Evolutionary conservation across 1,140 invertebrate genomes (phyloP), one percentile per base, ranked within the genome.

Genomic region (Choristoneura fumiferana): DNA sequence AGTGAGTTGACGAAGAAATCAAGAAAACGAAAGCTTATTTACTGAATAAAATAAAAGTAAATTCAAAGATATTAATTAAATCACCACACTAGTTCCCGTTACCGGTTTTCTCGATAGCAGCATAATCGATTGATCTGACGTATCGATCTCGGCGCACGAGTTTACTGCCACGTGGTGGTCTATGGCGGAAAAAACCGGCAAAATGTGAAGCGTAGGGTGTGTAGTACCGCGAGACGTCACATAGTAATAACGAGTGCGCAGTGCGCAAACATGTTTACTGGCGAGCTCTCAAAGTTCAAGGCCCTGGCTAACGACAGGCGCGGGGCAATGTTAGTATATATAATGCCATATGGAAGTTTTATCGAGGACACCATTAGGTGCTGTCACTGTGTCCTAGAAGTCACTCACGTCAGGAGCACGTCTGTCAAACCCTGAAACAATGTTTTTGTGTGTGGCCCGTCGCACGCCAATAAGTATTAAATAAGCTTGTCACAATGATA

Each of bases 201-300:
- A 60, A 65, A 59, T 60, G 58, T 58, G 63, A 62, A 56, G 64
- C 62, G 55, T 13, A 36, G 57, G 56, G 58, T 64, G n/a, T n/a
- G 55, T 52, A 63, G 65, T 58, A 61, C 22, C 62, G 65, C 52
- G 60, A 70, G 67, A 84, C 83, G 81, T 86, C 78, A n/a, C n/a
- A 86, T 59, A 76, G 58, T 58, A 71, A 69, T 76, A 75, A 74
- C 61, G 77, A 84, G 71, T 87, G 84, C 81, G 82, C 80, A 86
- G 73, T 77, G 75, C 81, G 77, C 76, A 88, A 88, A 88, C 83
- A 88, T 86, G 85, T 88, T 88, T 88, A 83, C 83, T 65, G 70
- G 60, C 74, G 69, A 63, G 70, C 69, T 74, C 79, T 66, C 76
- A 87, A 87, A 84, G 84, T 87, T 87, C 83, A 87, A 87, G 84